These are phyloP conservation scores for Ectemnius continuus DNA, from an alignment of 2,888 invertebrate species.

Conservation along the genomic window DNA sequence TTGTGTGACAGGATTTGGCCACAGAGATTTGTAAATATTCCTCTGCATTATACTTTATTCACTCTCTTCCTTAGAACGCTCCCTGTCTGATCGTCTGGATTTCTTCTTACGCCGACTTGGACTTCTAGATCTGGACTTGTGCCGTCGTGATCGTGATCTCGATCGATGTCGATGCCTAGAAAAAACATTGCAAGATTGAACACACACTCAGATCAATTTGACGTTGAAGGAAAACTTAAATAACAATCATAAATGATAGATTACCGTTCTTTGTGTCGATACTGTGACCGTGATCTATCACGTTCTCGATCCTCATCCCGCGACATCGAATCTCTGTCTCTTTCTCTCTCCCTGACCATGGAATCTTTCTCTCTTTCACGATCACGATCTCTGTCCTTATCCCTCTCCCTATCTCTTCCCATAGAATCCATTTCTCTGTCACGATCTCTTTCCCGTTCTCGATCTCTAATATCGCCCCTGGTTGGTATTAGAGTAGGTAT, in stretches of 20 bases:
- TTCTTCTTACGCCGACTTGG: constrained; percentile 85
- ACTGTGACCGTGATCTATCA: constrained; percentile 81
- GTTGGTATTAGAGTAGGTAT: constrained; percentile 72
- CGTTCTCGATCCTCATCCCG: constrained; percentile 78
- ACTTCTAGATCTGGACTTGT: constrained; percentile 86
- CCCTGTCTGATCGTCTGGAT: constrained; percentile 84
- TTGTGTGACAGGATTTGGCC: constrained; percentile 14
- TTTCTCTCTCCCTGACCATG: constrained; percentile 66
- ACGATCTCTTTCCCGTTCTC: constrained; percentile 58
- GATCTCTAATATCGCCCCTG: constrained; percentile 67
- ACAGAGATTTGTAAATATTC: constrained; percentile 9
- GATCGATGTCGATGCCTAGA: constrained; percentile 77
- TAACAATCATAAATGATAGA: constrained; percentile 36
- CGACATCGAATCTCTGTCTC: constrained; percentile 75
- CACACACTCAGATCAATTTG: constrained; percentile 5
- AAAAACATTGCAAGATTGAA: background rate
- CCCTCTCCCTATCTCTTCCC: constrained; percentile 67
- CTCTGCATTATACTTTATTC: constrained; percentile 77
- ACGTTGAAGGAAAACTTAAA: constrained; percentile 9
- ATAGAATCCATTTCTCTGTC: constrained; percentile 61
- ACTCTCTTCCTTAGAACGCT: constrained; percentile 83
- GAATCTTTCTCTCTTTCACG: constrained; percentile 71
- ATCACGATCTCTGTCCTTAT: constrained; percentile 64
- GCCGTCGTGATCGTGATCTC: constrained; percentile 81
- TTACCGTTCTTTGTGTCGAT: constrained; percentile 82